Conservation (phyloP, 2,797 vertebrate species). For the Sphenodon punctatus region DNA sequence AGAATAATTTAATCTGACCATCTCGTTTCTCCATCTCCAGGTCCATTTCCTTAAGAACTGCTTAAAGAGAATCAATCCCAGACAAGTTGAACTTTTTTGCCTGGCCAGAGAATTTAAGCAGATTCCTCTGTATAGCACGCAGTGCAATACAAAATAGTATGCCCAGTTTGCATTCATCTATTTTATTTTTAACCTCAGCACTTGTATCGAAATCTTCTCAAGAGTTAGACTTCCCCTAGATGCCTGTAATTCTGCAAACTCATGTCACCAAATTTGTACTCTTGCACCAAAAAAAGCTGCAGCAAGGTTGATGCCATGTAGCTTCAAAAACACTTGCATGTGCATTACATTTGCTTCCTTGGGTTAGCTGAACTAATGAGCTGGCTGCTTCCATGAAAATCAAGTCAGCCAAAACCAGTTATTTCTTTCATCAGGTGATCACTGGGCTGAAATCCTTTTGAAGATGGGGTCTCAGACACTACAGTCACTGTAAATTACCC, state of each 20-base stretch:
- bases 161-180: slow-evolving; percentile 61
- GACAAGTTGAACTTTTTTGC: no score
- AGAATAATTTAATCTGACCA: no score
- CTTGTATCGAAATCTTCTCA: slow-evolving; percentile 53
- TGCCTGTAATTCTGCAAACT: slow-evolving; percentile 45
- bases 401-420: slow-evolving; percentile 64
- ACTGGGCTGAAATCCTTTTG: slow-evolving; percentile 64
- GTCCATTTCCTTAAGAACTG: no score
- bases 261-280: slow-evolving; percentile 72
- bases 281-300: slow-evolving; percentile 19
- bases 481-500: slow-evolving; percentile 54
- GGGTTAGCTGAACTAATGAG: slow-evolving; percentile 61
- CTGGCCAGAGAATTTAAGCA: no score
- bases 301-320: slow-evolving; percentile 46
- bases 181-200: slow-evolving; percentile 63
- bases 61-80: no score
- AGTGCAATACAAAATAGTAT: slow-evolving; percentile 23
- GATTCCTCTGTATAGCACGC: not conserved
- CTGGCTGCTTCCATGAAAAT: slow-evolving; percentile 62
- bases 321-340: slow-evolving; percentile 63
- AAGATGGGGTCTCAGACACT: slow-evolving; percentile 46
- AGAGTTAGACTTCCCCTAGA: slow-evolving; percentile 29
- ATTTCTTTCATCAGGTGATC: slow-evolving; percentile 72
- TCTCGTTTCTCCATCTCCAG: no score
- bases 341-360: slow-evolving; percentile 47